Percentiles rank a stretch among this genome's conserved stretches.
Conservation (phyloP, 2,888 invertebrate genomes). For the Sinhomidia bicolor region DNA sequence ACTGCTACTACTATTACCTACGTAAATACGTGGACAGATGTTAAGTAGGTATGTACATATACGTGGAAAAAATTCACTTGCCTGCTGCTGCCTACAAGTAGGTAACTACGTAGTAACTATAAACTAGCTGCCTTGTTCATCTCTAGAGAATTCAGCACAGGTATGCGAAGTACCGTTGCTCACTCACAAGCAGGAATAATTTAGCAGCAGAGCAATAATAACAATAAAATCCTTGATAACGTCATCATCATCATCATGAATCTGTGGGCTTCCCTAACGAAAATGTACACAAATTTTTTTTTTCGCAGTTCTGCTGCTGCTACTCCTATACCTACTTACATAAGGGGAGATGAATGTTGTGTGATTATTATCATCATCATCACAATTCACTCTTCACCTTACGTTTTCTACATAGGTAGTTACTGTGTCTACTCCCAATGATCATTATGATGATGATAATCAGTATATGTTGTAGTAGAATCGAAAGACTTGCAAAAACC, state of each 20-base stretch:
- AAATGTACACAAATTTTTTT: slow-evolving; percentile 43
- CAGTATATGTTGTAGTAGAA: slow-evolving; percentile 31
- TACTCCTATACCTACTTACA: not conserved
- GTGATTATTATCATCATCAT: slow-evolving; percentile 9
- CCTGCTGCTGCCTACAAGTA: not conserved
- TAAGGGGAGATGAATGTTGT: not conserved
- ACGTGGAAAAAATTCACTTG: not conserved
- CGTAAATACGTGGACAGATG: not conserved
- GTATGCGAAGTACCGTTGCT: slow-evolving; percentile 25
- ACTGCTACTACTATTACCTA: too few species aligned
- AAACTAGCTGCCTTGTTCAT: not conserved
- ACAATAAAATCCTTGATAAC: slow-evolving; percentile 51
- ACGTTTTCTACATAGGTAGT: not conserved
- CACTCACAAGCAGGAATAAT: slow-evolving; percentile 40
- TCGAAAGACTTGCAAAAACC: slow-evolving; percentile 23
- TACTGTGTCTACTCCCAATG: not conserved
- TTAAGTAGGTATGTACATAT: not conserved
- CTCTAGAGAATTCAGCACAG: not conserved
- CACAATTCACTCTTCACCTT: not conserved
- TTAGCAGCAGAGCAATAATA: slow-evolving; percentile 18
- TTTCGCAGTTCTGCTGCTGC: not conserved
- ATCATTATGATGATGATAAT: not conserved
- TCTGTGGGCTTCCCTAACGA: slow-evolving; percentile 52
- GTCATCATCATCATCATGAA: slow-evolving; percentile 53
- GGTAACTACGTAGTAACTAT: too few species aligned